Percentiles rank a stretch among this genome's conserved stretches.
phyloP scores from a whole-genome alignment of 1,140 invertebrate genomes.

The Centruroides sculpturatus region DNA sequence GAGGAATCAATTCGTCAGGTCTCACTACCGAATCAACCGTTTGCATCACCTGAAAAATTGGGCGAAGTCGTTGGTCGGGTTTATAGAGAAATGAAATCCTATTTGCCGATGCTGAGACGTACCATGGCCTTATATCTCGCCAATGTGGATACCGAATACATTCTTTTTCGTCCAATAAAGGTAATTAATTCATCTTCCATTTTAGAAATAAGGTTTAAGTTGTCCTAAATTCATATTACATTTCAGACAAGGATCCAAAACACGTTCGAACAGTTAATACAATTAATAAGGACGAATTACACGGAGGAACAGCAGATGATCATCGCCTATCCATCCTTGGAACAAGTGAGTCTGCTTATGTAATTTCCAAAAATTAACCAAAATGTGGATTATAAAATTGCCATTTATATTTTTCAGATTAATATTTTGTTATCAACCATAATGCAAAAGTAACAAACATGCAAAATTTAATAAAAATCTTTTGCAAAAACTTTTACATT shows the following conservation, averaged over 20 bases:
- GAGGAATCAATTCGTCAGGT: slow-evolving; percentile 26
- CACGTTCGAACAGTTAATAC: slow-evolving; percentile 65
- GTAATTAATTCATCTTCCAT: slow-evolving; percentile 32
- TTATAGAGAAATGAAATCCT: slow-evolving; percentile 54
- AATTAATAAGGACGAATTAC: slow-evolving; percentile 55
- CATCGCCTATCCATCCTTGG: slow-evolving; percentile 72
- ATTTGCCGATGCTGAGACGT: slow-evolving; percentile 60
- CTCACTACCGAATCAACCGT: slow-evolving; percentile 29
- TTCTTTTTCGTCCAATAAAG: slow-evolving; percentile 82
- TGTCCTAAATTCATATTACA: not conserved
- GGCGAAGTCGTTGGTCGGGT: slow-evolving; percentile 32
- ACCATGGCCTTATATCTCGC: slow-evolving; percentile 88
- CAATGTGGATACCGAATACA: slow-evolving; percentile 92
- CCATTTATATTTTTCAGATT: too few relatives aligned
- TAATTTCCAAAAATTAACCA: not conserved
- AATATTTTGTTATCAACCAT: too few relatives aligned
- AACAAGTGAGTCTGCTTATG: slow-evolving; percentile 49
- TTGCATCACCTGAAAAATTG: slow-evolving; percentile 33
- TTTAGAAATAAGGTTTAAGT: not conserved
- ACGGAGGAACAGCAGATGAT: slow-evolving; percentile 62
- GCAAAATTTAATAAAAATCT: too few relatives aligned
- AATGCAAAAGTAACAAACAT: too few relatives aligned
- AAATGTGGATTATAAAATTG: not conserved
- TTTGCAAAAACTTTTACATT: too few relatives aligned
- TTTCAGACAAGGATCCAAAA: slow-evolving; percentile 74